phyloP scores from a whole-genome alignment of 2,113 vertebrate genomes.

The Leucopternis melanops region DNA sequence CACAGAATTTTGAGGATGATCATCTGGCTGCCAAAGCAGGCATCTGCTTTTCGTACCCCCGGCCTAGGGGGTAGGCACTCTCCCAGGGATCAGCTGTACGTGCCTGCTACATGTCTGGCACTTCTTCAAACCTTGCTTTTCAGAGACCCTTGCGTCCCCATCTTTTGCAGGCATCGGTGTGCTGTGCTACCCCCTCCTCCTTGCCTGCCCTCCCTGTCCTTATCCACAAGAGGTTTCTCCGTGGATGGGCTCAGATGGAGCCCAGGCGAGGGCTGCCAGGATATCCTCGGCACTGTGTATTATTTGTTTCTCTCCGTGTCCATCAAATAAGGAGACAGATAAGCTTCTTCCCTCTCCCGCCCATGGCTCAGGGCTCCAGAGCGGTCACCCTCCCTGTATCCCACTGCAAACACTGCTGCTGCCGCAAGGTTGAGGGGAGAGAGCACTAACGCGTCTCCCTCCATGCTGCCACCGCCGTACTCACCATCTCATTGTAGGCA shows the following conservation, averaged over 20 bases:
- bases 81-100: not conserved
- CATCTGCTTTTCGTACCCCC: not conserved
- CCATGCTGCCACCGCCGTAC: conserved; percentile 8
- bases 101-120: not conserved
- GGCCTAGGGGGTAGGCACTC: not conserved
- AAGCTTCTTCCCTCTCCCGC: not conserved
- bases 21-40: not conserved
- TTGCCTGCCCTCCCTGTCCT: not conserved
- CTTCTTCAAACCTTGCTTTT: not conserved
- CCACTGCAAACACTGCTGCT: not conserved
- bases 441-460: not conserved
- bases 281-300: not conserved
- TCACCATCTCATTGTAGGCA: conserved; percentile 97
- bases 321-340: not conserved
- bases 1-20: not conserved
- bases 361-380: not conserved
- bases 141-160: not conserved
- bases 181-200: not conserved
- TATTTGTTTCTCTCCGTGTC: not conserved
- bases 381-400: not conserved
- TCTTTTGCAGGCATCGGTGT: not conserved
- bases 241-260: not conserved
- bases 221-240: not conserved
- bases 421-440: not conserved
- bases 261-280: not conserved